phyloP scores from a whole-genome alignment of 2,113 vertebrate genomes.

The Fulmarus glacialis region DNA sequence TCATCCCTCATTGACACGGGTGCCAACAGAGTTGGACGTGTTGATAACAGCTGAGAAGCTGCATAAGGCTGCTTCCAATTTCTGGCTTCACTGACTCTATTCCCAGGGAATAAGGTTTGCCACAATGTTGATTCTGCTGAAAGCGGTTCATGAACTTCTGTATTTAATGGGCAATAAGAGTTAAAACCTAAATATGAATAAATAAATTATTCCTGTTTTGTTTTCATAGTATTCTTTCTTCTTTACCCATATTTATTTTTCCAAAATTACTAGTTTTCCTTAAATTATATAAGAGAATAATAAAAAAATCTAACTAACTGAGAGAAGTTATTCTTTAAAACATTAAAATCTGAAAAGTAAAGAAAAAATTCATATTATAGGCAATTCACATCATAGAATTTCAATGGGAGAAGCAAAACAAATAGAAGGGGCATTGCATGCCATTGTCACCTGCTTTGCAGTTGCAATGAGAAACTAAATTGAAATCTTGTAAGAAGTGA shows the following conservation, averaged over 20 bases:
- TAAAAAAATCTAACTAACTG: background rate
- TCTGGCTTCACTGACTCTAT: background rate
- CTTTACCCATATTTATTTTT: too few species aligned
- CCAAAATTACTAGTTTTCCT: too few species aligned
- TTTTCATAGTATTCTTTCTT: too few species aligned
- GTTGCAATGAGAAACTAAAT: background rate
- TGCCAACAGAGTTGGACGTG: background rate
- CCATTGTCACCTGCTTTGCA: background rate
- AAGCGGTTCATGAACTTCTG: background rate
- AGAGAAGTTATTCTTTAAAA: background rate
- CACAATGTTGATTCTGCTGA: background rate
- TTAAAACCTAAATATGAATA: background rate
- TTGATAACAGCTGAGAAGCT: background rate
- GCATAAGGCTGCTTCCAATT: background rate
- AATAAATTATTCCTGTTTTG: too few species aligned
- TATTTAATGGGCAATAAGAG: conserved; percentile 19
- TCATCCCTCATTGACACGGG: background rate
- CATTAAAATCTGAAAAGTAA: background rate
- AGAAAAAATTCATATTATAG: background rate
- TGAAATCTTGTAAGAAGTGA: background rate
- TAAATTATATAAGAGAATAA: background rate
- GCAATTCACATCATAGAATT: background rate
- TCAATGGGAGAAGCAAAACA: background rate
- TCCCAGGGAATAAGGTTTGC: background rate
- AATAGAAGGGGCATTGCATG: background rate